Base-by-base conservation (phyloP, 2,113 vertebrate genomes). In the Xerus inauris region DNA sequence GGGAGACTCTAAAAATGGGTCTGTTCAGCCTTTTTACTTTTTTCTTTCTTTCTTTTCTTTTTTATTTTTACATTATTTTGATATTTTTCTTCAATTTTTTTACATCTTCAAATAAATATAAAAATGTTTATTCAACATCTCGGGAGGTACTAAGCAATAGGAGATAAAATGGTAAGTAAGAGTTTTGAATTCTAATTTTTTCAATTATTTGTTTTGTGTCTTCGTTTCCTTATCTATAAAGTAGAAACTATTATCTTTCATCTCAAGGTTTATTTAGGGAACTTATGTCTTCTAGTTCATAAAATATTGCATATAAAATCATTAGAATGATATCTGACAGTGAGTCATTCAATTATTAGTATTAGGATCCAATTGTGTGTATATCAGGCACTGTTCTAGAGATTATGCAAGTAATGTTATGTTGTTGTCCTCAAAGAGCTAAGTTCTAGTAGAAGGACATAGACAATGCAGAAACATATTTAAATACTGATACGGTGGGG, bases 1-100 rank as follows among this genome's bases (percentile, higher is more conserved):
- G 54, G 47, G n/a, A 92, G 28, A 64, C 49, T 82, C 57, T 95
- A 89, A 94, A 97, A 94, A 81, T 67, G 57, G 19, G 26, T 76
- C 10, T 73, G 24, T 77, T 77, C 22, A 32, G 10, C 10, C 30
- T 79, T 54, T 80, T 54, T 11, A 1, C 4, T 13, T 51, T 75
- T 30, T 51, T n/a, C n/a, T n/a, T n/a, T n/a, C n/a, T n/a, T 17
- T 16, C 49, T 51, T 22, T 12, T 12, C 12, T 67, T 59, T 84
- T 71, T 32, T 24, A 45, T 71, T 64, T 42, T 32, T 38, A 73
- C 11, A 65, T 82, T 83, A 26, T 11, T 89, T 89, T 92, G 49
- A 38, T 82, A 30, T 47, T 67, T 88, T 85, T 67, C 69, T 86
- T 72, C 88, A 19, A 40, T 85, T 7, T 83, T 89, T 79, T 59